phyloP scores from a whole-genome alignment of 2,113 vertebrate species.

The Circaetus gallicus region DNA sequence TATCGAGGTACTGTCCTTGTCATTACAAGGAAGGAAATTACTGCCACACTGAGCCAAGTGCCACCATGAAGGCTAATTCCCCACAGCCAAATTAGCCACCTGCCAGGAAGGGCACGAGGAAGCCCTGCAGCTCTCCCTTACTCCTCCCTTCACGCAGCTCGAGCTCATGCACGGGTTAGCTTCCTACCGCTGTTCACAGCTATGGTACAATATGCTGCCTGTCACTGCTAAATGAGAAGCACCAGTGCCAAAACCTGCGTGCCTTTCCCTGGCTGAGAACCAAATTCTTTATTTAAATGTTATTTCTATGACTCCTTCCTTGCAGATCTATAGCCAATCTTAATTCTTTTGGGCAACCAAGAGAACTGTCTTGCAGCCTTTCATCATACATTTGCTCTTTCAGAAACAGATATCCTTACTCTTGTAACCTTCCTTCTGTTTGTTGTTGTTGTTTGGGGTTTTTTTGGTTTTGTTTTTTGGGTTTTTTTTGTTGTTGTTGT shows the following conservation, averaged over 20 bases:
- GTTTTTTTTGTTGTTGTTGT: not conserved
- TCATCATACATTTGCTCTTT: not conserved
- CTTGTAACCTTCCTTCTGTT: not conserved
- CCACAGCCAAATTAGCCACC: not conserved
- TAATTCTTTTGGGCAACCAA: not conserved
- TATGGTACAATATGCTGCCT: not conserved
- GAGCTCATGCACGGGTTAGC: not conserved
- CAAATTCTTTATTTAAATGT: not conserved
- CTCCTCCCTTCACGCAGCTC: not conserved
- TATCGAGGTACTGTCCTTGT: not conserved
- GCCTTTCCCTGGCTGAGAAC: conserved; percentile 1
- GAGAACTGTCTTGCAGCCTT: not conserved
- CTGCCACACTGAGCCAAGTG: not conserved
- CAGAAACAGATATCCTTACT: not conserved
- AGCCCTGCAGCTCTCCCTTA: not conserved
- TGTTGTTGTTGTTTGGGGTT: not conserved
- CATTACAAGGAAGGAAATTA: not conserved
- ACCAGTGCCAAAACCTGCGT: not conserved
- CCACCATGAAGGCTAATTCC: not conserved
- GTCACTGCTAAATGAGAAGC: not conserved
- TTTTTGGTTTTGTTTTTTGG: not conserved
- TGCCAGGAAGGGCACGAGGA: not conserved
- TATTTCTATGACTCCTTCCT: not conserved
- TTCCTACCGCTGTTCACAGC: not conserved
- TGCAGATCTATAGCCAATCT: not conserved